A percentile compares a stretch with the other conserved stretches of the same genome.
phyloP scores from a whole-genome alignment of 1,140 invertebrate species.

The Drosophila ohnishii region DNA sequence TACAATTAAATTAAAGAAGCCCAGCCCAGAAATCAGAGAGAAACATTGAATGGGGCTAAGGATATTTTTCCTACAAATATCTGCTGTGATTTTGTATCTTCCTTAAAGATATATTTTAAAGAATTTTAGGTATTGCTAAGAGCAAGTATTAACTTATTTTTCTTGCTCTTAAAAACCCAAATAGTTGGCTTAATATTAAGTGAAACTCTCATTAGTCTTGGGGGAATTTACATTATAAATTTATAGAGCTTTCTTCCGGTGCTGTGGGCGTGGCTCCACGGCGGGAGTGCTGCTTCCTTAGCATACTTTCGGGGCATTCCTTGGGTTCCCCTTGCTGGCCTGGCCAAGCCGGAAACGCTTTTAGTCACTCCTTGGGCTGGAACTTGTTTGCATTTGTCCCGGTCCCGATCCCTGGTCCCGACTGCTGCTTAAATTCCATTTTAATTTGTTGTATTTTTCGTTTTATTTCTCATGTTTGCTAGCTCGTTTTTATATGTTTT shows the following conservation, averaged over 20 bases:
- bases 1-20: slow-evolving; percentile 3
- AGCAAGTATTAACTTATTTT: background rate
- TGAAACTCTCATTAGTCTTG: background rate
- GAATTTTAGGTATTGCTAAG: background rate
- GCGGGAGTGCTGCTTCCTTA: slow-evolving; percentile 29
- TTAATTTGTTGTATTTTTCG: slow-evolving; percentile 70
- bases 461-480: slow-evolving; percentile 37
- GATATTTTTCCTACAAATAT: no score
- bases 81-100: no score
- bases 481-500: slow-evolving; percentile 29
- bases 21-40: background rate
- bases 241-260: slow-evolving; percentile 7
- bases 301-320: slow-evolving; percentile 64
- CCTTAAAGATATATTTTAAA: background rate
- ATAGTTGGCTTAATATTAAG: background rate
- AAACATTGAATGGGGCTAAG: background rate
- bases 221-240: background rate
- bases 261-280: slow-evolving; percentile 15
- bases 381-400: slow-evolving; percentile 53
- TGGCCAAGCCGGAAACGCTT: slow-evolving; percentile 36
- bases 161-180: background rate
- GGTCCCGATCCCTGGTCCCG: slow-evolving; percentile 8
- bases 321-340: slow-evolving; percentile 23
- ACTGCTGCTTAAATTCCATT: slow-evolving; percentile 70
- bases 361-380: slow-evolving; percentile 37